Base-by-base conservation (phyloP, 2,113 vertebrate species). In the Protomyctophum bolini region DNA sequence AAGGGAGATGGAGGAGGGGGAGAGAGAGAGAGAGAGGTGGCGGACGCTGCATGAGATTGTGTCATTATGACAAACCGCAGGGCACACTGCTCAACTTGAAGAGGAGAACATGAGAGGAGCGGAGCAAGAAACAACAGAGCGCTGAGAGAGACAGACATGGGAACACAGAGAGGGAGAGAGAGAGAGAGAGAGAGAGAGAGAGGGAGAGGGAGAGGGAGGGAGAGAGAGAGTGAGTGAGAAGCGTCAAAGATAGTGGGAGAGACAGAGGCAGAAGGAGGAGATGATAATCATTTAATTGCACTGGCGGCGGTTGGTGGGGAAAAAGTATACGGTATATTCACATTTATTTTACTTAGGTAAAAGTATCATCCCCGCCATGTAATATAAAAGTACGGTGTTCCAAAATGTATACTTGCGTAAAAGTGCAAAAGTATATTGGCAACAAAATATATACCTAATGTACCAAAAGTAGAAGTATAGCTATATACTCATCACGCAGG, bases 211-310 rank as follows among this genome's bases (percentile, higher is more conserved):
- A 41, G 33, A 6, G 33, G 2, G 62, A 15, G 11, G 55, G 57
- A 66, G 29, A 33, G 60, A 52, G 55, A 48, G 15, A 10, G 55
- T 47, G n/a, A 15, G 33, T 41, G 33, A 66, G 48, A 21, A 48
- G 58, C 15, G 66, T 7, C 7, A n/a, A 57, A 10, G 61, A 77
- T 58, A 57, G 75, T 49, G 76, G 70, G 47, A 61, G 75, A 83
- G 70, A 67, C 66, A 70, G 80, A 85, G 75, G 66, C 61, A 67
- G 75, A 83, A 58, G 63, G 72, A 83, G 68, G 75, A 91, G 88
- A 92, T 93, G 84, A 89, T 86, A 92, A 93, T 93, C 89, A 91
- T 92, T 93, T 93, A 92, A 92, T 92, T 91, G 90, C 91, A 74
- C 63, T 77, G 72, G 82, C 88, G 79, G 66, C 33, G 82, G 80